Evolutionary conservation across 1,140 invertebrate species (phyloP).

Genomic region (fruit fly (Drosophila melanogaster)): DNA sequence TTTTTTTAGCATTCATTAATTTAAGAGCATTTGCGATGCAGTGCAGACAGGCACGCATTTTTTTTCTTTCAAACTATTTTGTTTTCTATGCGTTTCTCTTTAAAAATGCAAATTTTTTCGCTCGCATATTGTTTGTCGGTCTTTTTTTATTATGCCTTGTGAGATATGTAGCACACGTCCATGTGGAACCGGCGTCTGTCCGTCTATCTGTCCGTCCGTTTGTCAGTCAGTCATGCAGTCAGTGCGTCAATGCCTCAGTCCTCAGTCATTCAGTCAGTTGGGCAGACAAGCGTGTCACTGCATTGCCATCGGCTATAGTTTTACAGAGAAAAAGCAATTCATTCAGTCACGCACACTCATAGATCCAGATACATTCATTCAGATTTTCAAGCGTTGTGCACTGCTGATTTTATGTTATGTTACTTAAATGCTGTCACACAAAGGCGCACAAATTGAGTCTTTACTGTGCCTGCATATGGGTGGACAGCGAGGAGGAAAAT

Average conservation of each 20-base stretch:
- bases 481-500: constrained; percentile 37
- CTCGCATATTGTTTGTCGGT: constrained; percentile 34
- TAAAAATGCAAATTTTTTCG: constrained; percentile 55
- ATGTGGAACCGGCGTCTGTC: constrained; percentile 35
- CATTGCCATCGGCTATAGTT: constrained; percentile 20
- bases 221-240: constrained; percentile 22
- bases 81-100: constrained; percentile 53
- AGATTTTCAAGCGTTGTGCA: constrained; percentile 23
- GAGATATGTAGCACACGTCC: constrained; percentile 58
- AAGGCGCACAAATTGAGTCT: constrained; percentile 60
- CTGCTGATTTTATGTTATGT: constrained; percentile 57
- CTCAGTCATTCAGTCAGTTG: constrained; percentile 40
- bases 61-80: constrained; percentile 26
- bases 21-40: constrained; percentile 38
- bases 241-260: constrained; percentile 25
- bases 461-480: constrained; percentile 41
- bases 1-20: constrained; percentile 13
- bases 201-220: constrained; percentile 7
- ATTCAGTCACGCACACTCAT: not conserved
- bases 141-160: constrained; percentile 40
- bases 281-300: constrained; percentile 45
- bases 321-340: not conserved
- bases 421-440: constrained; percentile 45
- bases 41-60: constrained; percentile 10
- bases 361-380: constrained; percentile 23